Evolutionary conservation across 2,113 vertebrate genomes (phyloP), one percentile per base, ranked within the genome.

Genomic region (Centropristis striata): DNA sequence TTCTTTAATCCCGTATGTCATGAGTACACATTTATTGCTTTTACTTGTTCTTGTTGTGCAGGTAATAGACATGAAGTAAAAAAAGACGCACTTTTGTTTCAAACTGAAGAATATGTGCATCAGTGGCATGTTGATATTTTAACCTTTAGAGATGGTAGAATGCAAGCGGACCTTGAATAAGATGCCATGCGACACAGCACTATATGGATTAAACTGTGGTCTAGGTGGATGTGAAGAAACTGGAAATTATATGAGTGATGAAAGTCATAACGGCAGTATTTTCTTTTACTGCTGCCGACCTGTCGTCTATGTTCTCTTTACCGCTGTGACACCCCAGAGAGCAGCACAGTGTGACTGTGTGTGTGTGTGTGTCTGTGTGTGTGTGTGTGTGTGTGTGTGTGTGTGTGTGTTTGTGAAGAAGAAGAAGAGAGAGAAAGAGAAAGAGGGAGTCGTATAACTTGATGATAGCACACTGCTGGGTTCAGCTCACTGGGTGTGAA

Each of bases 401-500:
- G 23, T 32, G 39, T 47, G 21, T 46, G 50, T 15, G 53, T 71
- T 25, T 55, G 66, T 47, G 37, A 2, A 59, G 37, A 59, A 21
- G 49, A n/a, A n/a, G n/a, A n/a, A 75, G 46, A 71, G 41, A 73
- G n/a, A 53, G n/a, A 64, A 10, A 41, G n/a, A 75, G 42, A 68
- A 68, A 64, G 65, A 75, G 12, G 10, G 46, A 81, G 66, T 85
- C 46, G 1, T 79, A 86, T 80, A 81, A 85, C 75, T 85, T 76
- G 64, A 84, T 80, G 84, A 76, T 75, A 64, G 74, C 68, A 23
- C 54, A 79, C 81, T 78, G 77, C 70, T 79, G 78, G 88, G 87
- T 79, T 85, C 82, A 79, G 86, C 67, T 86, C 85, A 66, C 70
- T 77, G 71, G 75, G 51, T 87, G 84, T 75, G 70, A 88, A 83